Evolutionary conservation across 2,113 vertebrate species (phyloP).

Genomic region (Cromileptes altivelis): DNA sequence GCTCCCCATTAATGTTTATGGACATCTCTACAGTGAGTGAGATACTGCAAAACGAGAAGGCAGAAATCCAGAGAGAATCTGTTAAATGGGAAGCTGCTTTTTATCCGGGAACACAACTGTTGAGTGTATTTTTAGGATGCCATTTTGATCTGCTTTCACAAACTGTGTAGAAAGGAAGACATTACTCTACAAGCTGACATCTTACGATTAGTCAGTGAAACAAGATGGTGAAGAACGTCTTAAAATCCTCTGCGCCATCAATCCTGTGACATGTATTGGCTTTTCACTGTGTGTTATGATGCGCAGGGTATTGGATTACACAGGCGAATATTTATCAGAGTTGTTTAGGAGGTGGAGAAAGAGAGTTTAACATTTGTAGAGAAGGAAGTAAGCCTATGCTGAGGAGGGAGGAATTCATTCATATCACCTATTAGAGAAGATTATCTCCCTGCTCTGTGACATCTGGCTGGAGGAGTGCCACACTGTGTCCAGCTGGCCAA

Average conservation of each 20-base stretch:
- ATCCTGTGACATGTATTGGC: slow-evolving; percentile 28
- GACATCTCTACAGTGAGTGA: slow-evolving; percentile 35
- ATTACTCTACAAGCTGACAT: slow-evolving; percentile 16
- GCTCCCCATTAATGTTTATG: slow-evolving; percentile 57
- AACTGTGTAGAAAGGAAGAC: slow-evolving; percentile 12
- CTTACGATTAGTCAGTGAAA: slow-evolving; percentile 49
- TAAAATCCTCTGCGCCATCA: slow-evolving; percentile 44
- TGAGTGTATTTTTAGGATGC: slow-evolving; percentile 32
- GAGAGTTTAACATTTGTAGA: slow-evolving; percentile 34
- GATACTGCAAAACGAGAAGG: slow-evolving; percentile 28
- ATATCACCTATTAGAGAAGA: slow-evolving; percentile 49
- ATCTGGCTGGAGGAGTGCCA: slow-evolving; percentile 69
- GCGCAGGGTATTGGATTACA: slow-evolving; percentile 43
- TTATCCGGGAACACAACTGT: not conserved
- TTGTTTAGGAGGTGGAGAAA: slow-evolving; percentile 11
- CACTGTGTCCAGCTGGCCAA: slow-evolving; percentile 66
- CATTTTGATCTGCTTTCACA: slow-evolving; percentile 23
- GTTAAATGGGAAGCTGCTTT: slow-evolving; percentile 19
- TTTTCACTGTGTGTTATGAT: slow-evolving; percentile 38
- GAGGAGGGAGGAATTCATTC: slow-evolving; percentile 44
- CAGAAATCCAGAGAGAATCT: slow-evolving; percentile 25
- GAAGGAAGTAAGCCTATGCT: slow-evolving; percentile 12
- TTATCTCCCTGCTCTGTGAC: slow-evolving; percentile 52
- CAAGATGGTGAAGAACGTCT: slow-evolving; percentile 51
- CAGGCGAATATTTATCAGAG: slow-evolving; percentile 43